Evolutionary conservation across 2,888 invertebrate species (phyloP).

Genomic region (Drosophila demipolita): DNA sequence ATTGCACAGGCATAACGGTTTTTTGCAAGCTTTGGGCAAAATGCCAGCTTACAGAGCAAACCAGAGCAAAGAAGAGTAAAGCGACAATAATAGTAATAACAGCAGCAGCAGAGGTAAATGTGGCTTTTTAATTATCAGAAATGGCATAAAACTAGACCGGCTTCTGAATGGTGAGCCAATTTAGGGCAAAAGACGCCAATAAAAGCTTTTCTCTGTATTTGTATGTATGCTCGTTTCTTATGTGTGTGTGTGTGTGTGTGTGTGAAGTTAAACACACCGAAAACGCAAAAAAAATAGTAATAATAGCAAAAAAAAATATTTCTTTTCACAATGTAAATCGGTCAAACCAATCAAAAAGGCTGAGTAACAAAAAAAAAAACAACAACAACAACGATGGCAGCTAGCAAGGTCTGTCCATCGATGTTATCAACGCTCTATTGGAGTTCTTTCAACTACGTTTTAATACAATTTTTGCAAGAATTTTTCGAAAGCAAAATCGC

Average conservation of each 20-base stretch:
- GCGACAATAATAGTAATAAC: slow-evolving; percentile 30
- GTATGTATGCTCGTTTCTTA: background rate
- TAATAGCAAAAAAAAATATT: slow-evolving; percentile 49
- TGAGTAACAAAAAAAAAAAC: slow-evolving; percentile 29
- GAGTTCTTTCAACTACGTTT: slow-evolving; percentile 72
- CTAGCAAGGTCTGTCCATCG: slow-evolving; percentile 28
- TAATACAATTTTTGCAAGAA: slow-evolving; percentile 38
- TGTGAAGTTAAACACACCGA: slow-evolving; percentile 33
- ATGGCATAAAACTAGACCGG: slow-evolving; percentile 44
- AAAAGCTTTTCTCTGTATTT: slow-evolving; percentile 48
- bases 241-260: slow-evolving; percentile 3
- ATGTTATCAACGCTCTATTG: slow-evolving; percentile 62
- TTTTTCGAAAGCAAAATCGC: slow-evolving; percentile 23
- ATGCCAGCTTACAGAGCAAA: slow-evolving; percentile 27
- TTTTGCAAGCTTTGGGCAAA: slow-evolving; percentile 45
- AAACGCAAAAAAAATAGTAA: slow-evolving; percentile 24
- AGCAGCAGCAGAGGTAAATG: slow-evolving; percentile 33
- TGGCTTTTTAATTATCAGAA: slow-evolving; percentile 75
- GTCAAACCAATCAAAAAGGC: slow-evolving; percentile 74
- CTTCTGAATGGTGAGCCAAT: slow-evolving; percentile 38
- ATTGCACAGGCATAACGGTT: slow-evolving; percentile 37
- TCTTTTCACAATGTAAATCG: slow-evolving; percentile 78
- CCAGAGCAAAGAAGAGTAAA: slow-evolving; percentile 21
- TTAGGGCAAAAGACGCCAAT: slow-evolving; percentile 66
- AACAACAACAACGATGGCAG: slow-evolving; percentile 17